These are phyloP conservation scores for Tolypeutes matacus DNA, from an alignment of 2,797 vertebrate species.

Conservation along the genomic window DNA sequence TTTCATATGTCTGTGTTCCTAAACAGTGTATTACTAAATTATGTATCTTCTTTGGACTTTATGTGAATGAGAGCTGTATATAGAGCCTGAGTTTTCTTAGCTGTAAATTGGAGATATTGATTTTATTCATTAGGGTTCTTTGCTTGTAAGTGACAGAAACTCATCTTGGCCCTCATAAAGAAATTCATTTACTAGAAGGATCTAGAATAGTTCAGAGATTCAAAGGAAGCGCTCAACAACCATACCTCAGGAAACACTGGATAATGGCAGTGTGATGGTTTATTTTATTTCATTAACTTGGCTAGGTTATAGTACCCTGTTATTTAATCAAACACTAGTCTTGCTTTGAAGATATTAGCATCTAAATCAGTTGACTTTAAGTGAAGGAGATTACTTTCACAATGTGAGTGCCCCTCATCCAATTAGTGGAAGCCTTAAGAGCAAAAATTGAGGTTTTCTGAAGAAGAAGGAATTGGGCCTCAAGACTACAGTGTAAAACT, in stretches of 20 bases:
- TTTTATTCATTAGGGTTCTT: conserved; percentile 10
- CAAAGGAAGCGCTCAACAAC: background rate
- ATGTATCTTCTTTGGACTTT: background rate
- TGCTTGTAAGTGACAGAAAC: conserved; percentile 33
- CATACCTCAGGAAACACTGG: background rate
- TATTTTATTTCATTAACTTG: too few relatives aligned
- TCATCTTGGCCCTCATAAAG: background rate
- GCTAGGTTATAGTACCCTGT: too few relatives aligned
- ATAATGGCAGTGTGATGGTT: background rate
- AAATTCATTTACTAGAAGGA: background rate
- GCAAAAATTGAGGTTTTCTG: too few relatives aligned
- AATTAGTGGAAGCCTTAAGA: too few relatives aligned
- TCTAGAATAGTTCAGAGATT: background rate
- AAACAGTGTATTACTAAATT: background rate
- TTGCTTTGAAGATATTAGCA: too few relatives aligned
- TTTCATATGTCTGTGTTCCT: background rate
- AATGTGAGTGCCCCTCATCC: too few relatives aligned
- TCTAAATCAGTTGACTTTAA: too few relatives aligned
- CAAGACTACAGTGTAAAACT: too few relatives aligned
- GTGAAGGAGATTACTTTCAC: too few relatives aligned
- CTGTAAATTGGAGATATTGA: background rate
- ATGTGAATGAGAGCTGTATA: background rate
- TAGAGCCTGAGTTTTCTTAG: background rate
- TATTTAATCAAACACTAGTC: too few relatives aligned
- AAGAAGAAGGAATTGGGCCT: too few relatives aligned